phyloP scores from a whole-genome alignment of 2,888 invertebrate genomes.

The Dexiosoma caninum region DNA sequence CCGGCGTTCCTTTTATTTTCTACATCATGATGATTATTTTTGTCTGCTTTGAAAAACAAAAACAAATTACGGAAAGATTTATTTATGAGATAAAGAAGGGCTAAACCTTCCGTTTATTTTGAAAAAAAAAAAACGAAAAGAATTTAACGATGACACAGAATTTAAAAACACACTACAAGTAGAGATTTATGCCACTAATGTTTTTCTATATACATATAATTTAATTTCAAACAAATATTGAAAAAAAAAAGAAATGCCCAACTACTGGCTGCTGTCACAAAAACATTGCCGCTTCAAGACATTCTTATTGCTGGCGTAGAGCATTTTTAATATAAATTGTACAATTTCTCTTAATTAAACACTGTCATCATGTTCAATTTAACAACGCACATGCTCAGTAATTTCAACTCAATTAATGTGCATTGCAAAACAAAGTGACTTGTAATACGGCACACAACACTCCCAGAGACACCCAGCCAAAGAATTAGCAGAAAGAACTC shows the following conservation, averaged over 20 bases:
- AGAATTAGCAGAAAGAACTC: slow-evolving; percentile 14
- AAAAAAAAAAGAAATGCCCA: background rate
- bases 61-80: slow-evolving; percentile 43
- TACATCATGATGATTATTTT: slow-evolving; percentile 9
- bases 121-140: background rate
- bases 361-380: slow-evolving; percentile 63
- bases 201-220: background rate
- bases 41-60: slow-evolving; percentile 23
- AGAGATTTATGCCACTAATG: background rate
- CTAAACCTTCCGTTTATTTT: background rate
- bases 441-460: slow-evolving; percentile 30
- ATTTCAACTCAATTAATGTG: slow-evolving; percentile 63
- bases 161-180: background rate
- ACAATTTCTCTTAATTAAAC: slow-evolving; percentile 62
- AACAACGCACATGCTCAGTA: slow-evolving; percentile 63
- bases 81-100: slow-evolving; percentile 26
- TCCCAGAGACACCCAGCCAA: slow-evolving; percentile 7
- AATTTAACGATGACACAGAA: too few species aligned
- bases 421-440: slow-evolving; percentile 62
- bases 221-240: background rate
- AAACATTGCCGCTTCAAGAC: background rate
- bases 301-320: background rate
- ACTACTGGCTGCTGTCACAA: background rate
- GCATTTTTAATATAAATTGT: slow-evolving; percentile 45
- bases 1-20: background rate